Evolutionary conservation across 2,113 vertebrate species (phyloP).

Genomic region (Rhea pennata): DNA sequence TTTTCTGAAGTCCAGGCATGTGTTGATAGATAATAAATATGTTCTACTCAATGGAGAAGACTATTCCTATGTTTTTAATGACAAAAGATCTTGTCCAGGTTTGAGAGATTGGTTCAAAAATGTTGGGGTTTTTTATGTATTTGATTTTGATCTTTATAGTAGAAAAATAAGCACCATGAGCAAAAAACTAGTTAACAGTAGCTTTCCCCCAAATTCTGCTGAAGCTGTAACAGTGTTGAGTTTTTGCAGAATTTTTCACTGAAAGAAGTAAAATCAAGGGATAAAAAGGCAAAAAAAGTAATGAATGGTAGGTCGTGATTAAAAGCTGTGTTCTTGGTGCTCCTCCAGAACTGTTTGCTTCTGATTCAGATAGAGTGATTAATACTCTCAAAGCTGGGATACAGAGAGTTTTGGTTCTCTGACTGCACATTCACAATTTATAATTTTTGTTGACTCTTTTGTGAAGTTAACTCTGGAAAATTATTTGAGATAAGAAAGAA

Average conservation of each 20-base stretch:
- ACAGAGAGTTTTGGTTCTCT: neutral
- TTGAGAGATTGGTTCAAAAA: neutral
- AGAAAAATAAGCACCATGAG: neutral
- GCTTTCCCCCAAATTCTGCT: neutral
- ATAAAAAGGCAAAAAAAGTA: neutral
- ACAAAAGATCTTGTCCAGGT: neutral
- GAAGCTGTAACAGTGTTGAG: neutral
- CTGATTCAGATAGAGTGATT: neutral
- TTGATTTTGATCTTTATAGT: neutral
- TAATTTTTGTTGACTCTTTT: neutral
- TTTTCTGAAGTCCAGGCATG: neutral
- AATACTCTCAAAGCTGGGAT: neutral
- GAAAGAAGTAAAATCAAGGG: neutral
- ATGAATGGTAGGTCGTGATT: neutral
- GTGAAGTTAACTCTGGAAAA: neutral
- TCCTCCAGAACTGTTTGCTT: neutral
- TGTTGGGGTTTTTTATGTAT: neutral
- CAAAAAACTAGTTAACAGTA: neutral
- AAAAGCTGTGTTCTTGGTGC: constrained; percentile 28
- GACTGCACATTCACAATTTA: neutral
- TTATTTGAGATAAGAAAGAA: neutral
- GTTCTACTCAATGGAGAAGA: neutral
- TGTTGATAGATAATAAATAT: neutral
- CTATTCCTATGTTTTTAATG: neutral
- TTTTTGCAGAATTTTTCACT: neutral